Evolutionary conservation across 2,113 vertebrate genomes (phyloP), one percentile per base, ranked within the genome.

Genomic region (Zosterops pallidus): DNA sequence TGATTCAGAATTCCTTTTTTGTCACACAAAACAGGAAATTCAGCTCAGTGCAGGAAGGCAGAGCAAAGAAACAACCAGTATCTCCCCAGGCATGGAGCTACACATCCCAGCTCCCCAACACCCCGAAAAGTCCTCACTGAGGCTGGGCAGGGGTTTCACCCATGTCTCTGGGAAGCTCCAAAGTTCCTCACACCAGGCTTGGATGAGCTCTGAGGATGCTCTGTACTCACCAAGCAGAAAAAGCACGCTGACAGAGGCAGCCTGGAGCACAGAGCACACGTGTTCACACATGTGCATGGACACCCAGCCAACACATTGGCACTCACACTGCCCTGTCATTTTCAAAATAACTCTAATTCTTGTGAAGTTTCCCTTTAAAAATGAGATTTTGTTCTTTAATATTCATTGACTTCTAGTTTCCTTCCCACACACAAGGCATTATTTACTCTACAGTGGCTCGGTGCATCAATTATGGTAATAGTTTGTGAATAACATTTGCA

Each of bases 381-480:
- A 97, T 67, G 41, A 94, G 93, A 91, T 97, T 97, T 96, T 97
- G 65, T 97, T 97, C 95, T 98, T 98, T 97, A 98, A 98, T 98
- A 98, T 97, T 98, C 97, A 97, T 86, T 95, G 96, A 98, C 96
- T 98, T 97, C 95, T 94, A 95, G 74, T 92, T 97, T 96, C 93
- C 94, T 97, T 98, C 97, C 97, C 94, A 96, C 97, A 97, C 93
- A 96, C 89, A 97, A 83, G 96, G 95, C 96, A 97, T 97, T 97
- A 97, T 98, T 98, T 98, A 98, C 97, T 96, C 96, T 96, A 96
- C 93, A 97, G 94, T 96, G 96, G 96, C 97, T 98, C 86, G 86
- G 97, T 97, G 91, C 98, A 98, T 98, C 97, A 98, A 98, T 98
- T 98, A 98, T 96, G 97, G 79, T 98, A 98, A 98, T 98, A 96